Percentiles rank a stretch among this genome's conserved stretches.
These are phyloP conservation scores for Sepiola atlantica DNA, from an alignment of 2,888 invertebrate species.

Conservation along the genomic window DNA sequence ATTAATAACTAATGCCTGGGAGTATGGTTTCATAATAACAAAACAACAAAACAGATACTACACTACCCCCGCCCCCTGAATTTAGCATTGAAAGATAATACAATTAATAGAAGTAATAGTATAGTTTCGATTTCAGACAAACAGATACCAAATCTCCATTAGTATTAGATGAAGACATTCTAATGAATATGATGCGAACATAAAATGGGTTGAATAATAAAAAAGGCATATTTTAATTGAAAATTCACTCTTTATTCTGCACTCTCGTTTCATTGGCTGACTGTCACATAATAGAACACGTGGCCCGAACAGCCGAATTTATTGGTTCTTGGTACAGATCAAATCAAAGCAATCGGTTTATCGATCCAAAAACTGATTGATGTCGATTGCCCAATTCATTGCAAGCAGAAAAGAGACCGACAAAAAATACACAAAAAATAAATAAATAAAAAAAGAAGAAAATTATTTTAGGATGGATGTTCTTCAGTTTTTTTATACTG, in stretches of 20 bases:
- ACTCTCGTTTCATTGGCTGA: constrained; percentile 32
- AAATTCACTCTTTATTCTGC: constrained; percentile 32
- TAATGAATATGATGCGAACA: not conserved
- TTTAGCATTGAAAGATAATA: too few relatives aligned
- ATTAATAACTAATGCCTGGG: too few relatives aligned
- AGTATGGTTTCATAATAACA: too few relatives aligned
- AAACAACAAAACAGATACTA: too few relatives aligned
- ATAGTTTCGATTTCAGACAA: too few relatives aligned
- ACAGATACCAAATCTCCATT: too few relatives aligned
- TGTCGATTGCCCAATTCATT: not conserved
- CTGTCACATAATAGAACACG: constrained; percentile 19
- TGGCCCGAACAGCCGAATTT: not conserved
- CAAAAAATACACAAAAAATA: not conserved
- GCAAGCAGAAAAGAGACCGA: not conserved
- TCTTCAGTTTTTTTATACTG: not conserved
- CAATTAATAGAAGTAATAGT: too few relatives aligned
- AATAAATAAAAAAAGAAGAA: not conserved
- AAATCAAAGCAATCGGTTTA: not conserved
- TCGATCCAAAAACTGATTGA: not conserved
- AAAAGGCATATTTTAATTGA: not conserved
- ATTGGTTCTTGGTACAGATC: constrained; percentile 32
- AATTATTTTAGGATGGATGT: not conserved
- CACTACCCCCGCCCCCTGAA: too few relatives aligned
- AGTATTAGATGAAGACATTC: not conserved
- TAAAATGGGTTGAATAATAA: not conserved